Percentiles rank a stretch among this genome's conserved stretches.
Conservation (phyloP, 2,113 vertebrate species). For the Sinocyclocheilus rhinocerous region DNA sequence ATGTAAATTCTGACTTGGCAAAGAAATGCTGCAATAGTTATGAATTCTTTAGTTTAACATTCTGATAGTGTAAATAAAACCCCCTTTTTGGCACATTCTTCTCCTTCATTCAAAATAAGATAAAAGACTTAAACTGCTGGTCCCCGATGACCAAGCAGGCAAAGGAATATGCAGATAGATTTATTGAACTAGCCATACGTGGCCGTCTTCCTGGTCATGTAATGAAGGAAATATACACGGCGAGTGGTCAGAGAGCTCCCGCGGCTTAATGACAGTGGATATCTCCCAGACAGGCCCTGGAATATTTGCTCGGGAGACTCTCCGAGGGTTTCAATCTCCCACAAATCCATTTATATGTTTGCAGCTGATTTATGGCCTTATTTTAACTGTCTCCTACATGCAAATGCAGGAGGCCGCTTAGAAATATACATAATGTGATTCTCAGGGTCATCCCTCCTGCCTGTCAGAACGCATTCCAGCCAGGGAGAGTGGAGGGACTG, state of each 20-base stretch:
- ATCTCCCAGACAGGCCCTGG: constrained; percentile 69
- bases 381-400: constrained; percentile 81
- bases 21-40: neutral
- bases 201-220: constrained; percentile 61
- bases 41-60: constrained; percentile 21
- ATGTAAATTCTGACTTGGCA: constrained; percentile 7
- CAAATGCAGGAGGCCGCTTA: constrained; percentile 73
- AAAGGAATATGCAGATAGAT: constrained; percentile 71
- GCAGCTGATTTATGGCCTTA: constrained; percentile 79
- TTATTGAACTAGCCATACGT: constrained; percentile 69
- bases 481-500: constrained; percentile 57
- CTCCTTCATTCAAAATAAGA: constrained; percentile 33
- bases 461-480: constrained; percentile 69
- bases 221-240: constrained; percentile 72
- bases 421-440: constrained; percentile 82
- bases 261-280: constrained; percentile 73
- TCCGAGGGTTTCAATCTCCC: constrained; percentile 77
- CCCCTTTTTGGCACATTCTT: neutral
- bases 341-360: constrained; percentile 80
- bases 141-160: constrained; percentile 60
- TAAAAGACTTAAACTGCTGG: constrained; percentile 59
- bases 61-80: neutral
- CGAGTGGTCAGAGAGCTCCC: constrained; percentile 72
- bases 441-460: constrained; percentile 79
- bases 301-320: constrained; percentile 77